Evolutionary conservation across 2,888 invertebrate genomes (phyloP), one percentile per base, ranked within the genome.

Genomic region (Chrysotoxum bicinctum): DNA sequence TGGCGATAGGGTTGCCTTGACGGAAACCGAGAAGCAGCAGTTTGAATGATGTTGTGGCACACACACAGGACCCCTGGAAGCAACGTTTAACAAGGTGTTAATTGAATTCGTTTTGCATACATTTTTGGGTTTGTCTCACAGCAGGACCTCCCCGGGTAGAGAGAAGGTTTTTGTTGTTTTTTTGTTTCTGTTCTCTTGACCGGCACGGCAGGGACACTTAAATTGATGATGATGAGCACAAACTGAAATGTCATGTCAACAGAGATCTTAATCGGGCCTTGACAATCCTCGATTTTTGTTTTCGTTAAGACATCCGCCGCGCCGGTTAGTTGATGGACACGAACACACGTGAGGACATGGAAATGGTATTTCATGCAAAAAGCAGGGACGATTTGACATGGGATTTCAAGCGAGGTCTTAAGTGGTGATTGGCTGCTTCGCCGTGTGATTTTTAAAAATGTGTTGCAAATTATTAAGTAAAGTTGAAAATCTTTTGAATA

Each of bases 51-150:
- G 16, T 37, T 54, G 8, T 26, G 32, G 40, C 62, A 52, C 26
- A 30, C 23, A 40, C 26, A 40, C 30, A 8, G 4, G n/a, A 23
- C 9, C 81, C 81, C 81, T 74, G 64, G 70, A 70, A 50, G 80
- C 60, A 40, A 62, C 81, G 54, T 62, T 76, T 72, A 72, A 76
- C 76, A 77, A 91, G 91, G 91, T 91, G 91, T 91, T 91, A 91
- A 91, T 91, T 91, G 91, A 91, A 91, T 91, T 90, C 91, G 90
- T 90, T 91, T 91, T 91, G 91, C 91, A 91, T 91, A 91, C 90
- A 89, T 89, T 89, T 88, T 88, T 87, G 87, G 37, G 48, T 70
- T 72, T 23, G 16, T 60, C 32, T 37, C 30, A 19, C 43, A 35
- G 43, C 48, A 50, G 82, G 81, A 73, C 85, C 85, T 54, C 84